A percentile compares a stretch with the other conserved stretches of the same genome.
Conservation (phyloP, 2,797 vertebrate species). For the Crossoptilon crossoptilon region DNA sequence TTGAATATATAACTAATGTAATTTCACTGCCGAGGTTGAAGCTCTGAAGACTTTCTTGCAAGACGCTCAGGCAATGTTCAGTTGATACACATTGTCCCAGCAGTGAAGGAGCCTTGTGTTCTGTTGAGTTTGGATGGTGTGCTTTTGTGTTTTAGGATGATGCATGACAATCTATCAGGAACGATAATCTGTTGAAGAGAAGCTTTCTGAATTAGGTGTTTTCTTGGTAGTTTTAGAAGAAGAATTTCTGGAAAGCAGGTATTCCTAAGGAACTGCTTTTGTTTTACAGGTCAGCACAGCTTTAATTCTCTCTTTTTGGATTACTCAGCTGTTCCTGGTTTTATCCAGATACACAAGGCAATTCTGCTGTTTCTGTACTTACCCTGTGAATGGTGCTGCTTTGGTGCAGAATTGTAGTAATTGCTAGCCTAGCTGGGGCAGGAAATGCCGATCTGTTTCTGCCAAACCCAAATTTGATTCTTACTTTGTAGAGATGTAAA, state of each 20-base stretch:
- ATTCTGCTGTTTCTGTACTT: background rate
- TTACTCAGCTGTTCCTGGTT: background rate
- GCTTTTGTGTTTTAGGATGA: background rate
- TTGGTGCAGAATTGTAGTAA: background rate
- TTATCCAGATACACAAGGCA: background rate
- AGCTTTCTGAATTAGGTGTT: background rate
- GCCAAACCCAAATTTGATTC: background rate
- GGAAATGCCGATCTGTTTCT: background rate
- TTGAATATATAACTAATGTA: background rate
- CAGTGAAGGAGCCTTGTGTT: background rate
- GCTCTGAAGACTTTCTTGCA: background rate
- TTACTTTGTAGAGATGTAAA: background rate
- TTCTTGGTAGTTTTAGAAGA: background rate
- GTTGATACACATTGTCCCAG: background rate
- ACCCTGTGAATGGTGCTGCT: background rate
- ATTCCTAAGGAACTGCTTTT: background rate
- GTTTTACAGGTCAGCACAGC: background rate
- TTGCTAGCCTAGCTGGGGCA: background rate
- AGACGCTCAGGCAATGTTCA: background rate
- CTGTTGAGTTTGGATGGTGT: background rate
- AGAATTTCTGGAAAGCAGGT: background rate
- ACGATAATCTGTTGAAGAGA: background rate
- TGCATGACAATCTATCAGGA: background rate
- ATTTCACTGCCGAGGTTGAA: background rate
- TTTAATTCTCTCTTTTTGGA: background rate